phyloP scores from a whole-genome alignment of 2,888 invertebrate species.

The Drosophila setosimentum region DNA sequence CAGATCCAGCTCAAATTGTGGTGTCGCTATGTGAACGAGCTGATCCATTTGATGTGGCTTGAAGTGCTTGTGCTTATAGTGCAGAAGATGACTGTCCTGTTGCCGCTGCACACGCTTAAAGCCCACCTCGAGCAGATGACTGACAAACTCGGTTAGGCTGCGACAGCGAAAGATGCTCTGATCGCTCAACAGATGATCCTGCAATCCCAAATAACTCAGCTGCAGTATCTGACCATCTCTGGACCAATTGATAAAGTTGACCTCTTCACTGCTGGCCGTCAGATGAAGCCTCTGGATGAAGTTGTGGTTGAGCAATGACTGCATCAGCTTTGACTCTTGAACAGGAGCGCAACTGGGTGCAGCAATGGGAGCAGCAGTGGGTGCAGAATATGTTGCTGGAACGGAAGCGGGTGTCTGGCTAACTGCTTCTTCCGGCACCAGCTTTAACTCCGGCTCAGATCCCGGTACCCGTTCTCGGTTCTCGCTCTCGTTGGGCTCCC shows the following conservation, averaged over 20 bases:
- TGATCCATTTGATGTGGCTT: neutral
- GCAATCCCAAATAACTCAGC: conserved; percentile 49
- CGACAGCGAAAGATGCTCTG: conserved; percentile 35
- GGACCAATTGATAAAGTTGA: conserved; percentile 48
- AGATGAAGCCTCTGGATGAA: conserved; percentile 55
- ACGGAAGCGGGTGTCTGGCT: neutral
- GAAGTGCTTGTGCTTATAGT: conserved; percentile 38
- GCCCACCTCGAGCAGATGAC: conserved; percentile 20
- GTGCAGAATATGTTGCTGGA: neutral
- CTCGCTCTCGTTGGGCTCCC: neutral
- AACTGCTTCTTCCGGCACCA: neutral
- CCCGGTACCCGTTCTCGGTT: too few species aligned
- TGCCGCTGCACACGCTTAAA: conserved; percentile 26
- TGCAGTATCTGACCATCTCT: conserved; percentile 30
- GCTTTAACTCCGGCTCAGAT: neutral
- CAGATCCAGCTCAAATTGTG: neutral
- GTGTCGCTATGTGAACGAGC: conserved; percentile 11
- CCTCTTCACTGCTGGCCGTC: conserved; percentile 17
- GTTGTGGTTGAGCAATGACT: neutral
- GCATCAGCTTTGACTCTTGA: neutral
- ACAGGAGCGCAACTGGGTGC: neutral
- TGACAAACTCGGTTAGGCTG: conserved; percentile 31
- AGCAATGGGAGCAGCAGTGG: too few species aligned
- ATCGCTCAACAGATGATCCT: conserved; percentile 45
- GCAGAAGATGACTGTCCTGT: neutral